Conservation (phyloP, 2,888 invertebrate species). For the Coremacera marginata region DNA sequence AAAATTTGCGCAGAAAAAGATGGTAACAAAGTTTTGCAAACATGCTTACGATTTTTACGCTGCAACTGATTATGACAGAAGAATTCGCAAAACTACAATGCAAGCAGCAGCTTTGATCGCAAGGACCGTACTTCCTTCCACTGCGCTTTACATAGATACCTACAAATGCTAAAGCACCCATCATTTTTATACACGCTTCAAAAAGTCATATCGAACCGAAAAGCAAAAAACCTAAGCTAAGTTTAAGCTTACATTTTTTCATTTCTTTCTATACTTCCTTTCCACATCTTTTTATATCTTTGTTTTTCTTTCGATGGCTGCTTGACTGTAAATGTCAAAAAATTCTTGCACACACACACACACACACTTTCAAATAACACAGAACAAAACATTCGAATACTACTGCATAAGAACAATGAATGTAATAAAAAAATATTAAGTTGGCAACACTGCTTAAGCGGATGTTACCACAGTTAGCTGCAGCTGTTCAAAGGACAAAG, state of each 20-base stretch:
- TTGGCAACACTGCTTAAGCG: constrained; percentile 5
- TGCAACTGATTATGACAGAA: constrained; percentile 22
- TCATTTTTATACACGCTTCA: not conserved
- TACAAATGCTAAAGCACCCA: too few species aligned
- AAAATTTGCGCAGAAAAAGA: not conserved
- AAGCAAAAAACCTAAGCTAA: not conserved
- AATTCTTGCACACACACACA: not conserved
- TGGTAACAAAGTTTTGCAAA: constrained; percentile 7
- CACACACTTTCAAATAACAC: not conserved
- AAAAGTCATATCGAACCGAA: not conserved
- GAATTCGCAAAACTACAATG: constrained; percentile 7
- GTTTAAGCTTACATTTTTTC: not conserved
- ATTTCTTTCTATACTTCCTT: not conserved
- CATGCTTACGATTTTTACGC: constrained; percentile 27
- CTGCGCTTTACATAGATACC: too few species aligned
- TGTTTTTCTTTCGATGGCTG: not conserved
- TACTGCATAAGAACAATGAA: not conserved
- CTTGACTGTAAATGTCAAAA: constrained; percentile 5
- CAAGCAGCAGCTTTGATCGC: not conserved
- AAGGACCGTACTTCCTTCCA: too few species aligned
- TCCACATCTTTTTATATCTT: too few species aligned
- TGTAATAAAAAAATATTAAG: not conserved
- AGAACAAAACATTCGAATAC: not conserved
- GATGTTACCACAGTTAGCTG: constrained; percentile 12
- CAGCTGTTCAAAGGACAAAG: constrained; percentile 6